Conservation (phyloP, 2,888 invertebrate species). For the Blastobasis adustella region DNA sequence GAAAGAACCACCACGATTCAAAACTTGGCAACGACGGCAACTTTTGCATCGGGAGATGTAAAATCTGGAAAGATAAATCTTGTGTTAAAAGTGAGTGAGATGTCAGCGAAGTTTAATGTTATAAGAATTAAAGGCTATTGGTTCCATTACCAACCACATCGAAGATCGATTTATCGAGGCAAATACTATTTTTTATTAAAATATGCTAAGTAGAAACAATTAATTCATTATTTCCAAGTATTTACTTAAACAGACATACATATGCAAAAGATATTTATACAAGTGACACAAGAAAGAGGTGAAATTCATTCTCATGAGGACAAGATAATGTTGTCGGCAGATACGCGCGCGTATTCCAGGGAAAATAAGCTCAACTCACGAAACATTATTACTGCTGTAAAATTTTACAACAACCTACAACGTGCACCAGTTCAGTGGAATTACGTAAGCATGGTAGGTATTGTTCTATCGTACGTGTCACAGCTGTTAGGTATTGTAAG, state of each 20-base stretch:
- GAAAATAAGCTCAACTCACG: constrained; percentile 1
- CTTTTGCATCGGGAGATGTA: no score
- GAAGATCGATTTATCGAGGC: no score
- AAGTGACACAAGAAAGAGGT: neutral
- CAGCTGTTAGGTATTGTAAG: no score
- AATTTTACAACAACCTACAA: constrained; percentile 14
- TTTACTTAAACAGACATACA: neutral
- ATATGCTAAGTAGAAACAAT: neutral
- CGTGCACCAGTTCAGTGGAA: constrained; percentile 1
- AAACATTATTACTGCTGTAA: constrained; percentile 18
- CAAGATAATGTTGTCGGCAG: neutral
- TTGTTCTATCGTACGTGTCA: no score
- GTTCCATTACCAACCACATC: no score
- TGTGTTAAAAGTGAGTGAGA: no score
- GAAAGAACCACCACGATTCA: no score
- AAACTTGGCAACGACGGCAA: no score
- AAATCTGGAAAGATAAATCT: no score
- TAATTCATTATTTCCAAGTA: neutral
- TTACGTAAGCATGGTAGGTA: constrained; percentile 1
- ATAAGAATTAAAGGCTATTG: no score
- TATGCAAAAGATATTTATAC: neutral
- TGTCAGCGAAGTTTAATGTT: no score
- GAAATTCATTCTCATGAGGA: neutral
- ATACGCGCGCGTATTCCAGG: neutral
- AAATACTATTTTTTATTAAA: no score